phyloP scores from a whole-genome alignment of 2,888 invertebrate genomes.

The Mystacides longicornis region DNA sequence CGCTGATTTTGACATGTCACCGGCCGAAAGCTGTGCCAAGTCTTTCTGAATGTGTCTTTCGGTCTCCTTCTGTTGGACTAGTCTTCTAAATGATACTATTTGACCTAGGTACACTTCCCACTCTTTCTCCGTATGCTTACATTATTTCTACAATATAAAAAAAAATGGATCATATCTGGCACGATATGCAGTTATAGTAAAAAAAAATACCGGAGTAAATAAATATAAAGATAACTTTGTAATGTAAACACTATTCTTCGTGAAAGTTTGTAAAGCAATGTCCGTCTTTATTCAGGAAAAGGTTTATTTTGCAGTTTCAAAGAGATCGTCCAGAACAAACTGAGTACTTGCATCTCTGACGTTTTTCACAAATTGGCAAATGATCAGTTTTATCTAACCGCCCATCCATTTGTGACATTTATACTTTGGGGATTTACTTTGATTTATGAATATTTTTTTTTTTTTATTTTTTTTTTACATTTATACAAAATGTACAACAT shows the following conservation, averaged over 20 bases:
- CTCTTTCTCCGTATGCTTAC: too few species aligned
- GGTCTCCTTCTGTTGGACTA: too few species aligned
- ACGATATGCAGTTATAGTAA: not conserved
- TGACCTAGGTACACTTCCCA: too few species aligned
- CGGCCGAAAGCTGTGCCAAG: too few species aligned
- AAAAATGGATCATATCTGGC: not conserved
- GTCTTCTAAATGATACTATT: too few species aligned
- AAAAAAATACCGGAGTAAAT: conserved; percentile 1
- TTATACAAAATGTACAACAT: too few species aligned
- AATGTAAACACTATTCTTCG: not conserved
- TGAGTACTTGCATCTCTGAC: conserved; percentile 1
- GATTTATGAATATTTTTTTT: not conserved
- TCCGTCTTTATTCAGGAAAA: not conserved
- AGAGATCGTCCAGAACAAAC: conserved; percentile 4
- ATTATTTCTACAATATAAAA: too few species aligned
- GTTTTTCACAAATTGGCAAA: conserved; percentile 2
- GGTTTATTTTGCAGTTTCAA: not conserved
- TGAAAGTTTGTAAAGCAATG: conserved; percentile 1
- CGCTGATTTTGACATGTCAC: too few species aligned
- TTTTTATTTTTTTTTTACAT: not conserved
- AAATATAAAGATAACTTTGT: not conserved
- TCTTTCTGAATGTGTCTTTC: too few species aligned
- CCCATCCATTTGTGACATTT: not conserved
- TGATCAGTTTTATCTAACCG: conserved; percentile 1
- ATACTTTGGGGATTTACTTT: not conserved